These are phyloP conservation scores for Ips typographus DNA, from an alignment of 1,140 invertebrate genomes.

Conservation along the genomic window DNA sequence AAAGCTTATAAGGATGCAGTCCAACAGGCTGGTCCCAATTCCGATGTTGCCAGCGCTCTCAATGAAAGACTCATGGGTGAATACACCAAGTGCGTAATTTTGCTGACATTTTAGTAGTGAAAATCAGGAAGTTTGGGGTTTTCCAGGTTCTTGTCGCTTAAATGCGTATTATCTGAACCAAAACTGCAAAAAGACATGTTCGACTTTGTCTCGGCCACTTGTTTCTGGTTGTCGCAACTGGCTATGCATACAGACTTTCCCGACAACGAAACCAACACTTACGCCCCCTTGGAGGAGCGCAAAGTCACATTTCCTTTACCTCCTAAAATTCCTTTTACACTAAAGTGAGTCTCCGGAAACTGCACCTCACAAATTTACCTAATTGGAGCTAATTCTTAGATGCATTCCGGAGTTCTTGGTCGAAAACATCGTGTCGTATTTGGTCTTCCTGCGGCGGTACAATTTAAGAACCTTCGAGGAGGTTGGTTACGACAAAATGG, in stretches of 20 bases:
- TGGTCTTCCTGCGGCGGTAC: conserved; percentile 71
- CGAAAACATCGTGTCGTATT: conserved; percentile 81
- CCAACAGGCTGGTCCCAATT: conserved; percentile 53
- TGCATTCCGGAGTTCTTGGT: conserved; percentile 90
- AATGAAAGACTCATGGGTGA: conserved; percentile 64
- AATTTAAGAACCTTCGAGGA: conserved; percentile 64
- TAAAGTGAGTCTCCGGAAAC: conserved; percentile 56
- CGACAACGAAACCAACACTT: conserved; percentile 50
- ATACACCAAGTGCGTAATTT: conserved; percentile 56
- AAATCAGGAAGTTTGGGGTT: neutral
- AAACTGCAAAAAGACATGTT: conserved; percentile 66
- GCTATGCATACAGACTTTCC: conserved; percentile 54
- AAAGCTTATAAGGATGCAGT: conserved; percentile 63
- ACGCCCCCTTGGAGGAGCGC: conserved; percentile 59
- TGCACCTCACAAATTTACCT: neutral
- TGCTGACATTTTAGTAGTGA: no score
- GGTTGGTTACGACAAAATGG: conserved; percentile 60
- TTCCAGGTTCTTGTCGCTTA: conserved; percentile 64
- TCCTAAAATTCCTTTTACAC: conserved; percentile 60
- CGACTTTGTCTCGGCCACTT: conserved; percentile 77
- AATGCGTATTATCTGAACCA: conserved; percentile 73
- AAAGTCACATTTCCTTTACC: conserved; percentile 68
- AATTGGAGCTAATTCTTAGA: conserved; percentile 50
- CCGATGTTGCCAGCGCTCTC: conserved; percentile 61
- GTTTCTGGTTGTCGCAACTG: conserved; percentile 83